A percentile compares a stretch with the other conserved stretches of the same genome.
These are phyloP conservation scores for Caranx melampygus DNA, from an alignment of 2,113 vertebrate species.

Conservation along the genomic window DNA sequence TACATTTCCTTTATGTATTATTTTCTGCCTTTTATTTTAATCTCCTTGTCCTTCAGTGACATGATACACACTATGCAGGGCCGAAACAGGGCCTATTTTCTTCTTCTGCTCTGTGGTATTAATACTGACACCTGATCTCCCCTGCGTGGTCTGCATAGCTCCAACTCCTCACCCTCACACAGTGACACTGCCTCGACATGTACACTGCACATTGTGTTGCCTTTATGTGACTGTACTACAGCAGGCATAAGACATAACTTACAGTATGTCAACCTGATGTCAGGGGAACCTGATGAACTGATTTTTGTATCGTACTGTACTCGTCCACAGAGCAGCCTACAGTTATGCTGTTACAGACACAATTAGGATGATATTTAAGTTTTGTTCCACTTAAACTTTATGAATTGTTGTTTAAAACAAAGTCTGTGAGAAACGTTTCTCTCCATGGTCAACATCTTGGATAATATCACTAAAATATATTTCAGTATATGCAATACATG, in stretches of 20 bases:
- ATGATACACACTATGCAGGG: constrained; percentile 35
- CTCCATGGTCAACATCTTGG: too few relatives aligned
- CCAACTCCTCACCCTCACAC: constrained; percentile 43
- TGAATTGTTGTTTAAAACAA: too few relatives aligned
- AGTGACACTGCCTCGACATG: constrained; percentile 22
- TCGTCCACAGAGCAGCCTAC: not conserved
- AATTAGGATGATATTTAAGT: too few relatives aligned
- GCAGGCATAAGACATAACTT: not conserved
- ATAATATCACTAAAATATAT: too few relatives aligned
- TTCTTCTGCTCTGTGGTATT: constrained; percentile 69
- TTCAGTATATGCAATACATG: too few relatives aligned
- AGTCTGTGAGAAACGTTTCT: too few relatives aligned
- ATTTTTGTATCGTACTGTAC: not conserved
- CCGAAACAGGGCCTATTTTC: constrained; percentile 56
- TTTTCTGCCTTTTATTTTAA: not conserved
- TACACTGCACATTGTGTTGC: constrained; percentile 24
- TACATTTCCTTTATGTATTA: not conserved
- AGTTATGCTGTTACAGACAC: not conserved
- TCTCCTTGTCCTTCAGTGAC: constrained; percentile 26
- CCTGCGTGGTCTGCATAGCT: constrained; percentile 71
- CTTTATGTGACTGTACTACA: not conserved
- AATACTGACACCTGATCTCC: constrained; percentile 79
- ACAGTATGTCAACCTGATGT: not conserved
- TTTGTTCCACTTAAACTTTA: too few relatives aligned
- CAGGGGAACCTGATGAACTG: not conserved